Evolutionary conservation across 2,113 vertebrate genomes (phyloP).

Genomic region (Heterocephalus glaber): DNA sequence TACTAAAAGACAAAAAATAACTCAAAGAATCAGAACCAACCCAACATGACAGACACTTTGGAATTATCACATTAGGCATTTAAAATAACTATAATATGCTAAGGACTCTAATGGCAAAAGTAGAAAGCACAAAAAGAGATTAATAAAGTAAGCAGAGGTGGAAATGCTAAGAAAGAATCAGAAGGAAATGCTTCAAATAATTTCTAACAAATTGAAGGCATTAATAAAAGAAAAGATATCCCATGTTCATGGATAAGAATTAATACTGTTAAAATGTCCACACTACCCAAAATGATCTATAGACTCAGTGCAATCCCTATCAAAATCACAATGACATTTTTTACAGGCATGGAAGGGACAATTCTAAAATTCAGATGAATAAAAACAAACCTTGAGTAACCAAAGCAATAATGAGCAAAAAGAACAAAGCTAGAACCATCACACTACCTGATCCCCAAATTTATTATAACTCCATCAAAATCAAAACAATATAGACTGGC

Average conservation of each 20-base stretch:
- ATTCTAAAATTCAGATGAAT: not conserved
- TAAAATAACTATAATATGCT: no score
- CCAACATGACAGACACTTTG: no score
- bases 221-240: not conserved
- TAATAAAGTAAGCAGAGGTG: no score
- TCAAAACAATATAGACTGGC: not conserved
- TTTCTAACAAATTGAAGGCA: not conserved
- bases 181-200: no score
- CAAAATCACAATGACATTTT: not conserved
- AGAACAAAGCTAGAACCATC: not conserved
- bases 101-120: no score
- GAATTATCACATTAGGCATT: no score
- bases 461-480: not conserved
- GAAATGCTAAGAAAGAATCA: no score
- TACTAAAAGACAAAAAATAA: no score
- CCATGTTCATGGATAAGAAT: not conserved
- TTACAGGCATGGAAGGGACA: not conserved
- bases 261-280: not conserved
- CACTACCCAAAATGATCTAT: not conserved
- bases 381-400: not conserved
- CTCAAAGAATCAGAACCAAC: no score
- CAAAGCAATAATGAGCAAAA: not conserved
- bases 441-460: not conserved
- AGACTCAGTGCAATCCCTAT: not conserved
- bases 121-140: no score